phyloP scores from a whole-genome alignment of 2,797 vertebrate genomes.

The Sandelia bainsii region DNA sequence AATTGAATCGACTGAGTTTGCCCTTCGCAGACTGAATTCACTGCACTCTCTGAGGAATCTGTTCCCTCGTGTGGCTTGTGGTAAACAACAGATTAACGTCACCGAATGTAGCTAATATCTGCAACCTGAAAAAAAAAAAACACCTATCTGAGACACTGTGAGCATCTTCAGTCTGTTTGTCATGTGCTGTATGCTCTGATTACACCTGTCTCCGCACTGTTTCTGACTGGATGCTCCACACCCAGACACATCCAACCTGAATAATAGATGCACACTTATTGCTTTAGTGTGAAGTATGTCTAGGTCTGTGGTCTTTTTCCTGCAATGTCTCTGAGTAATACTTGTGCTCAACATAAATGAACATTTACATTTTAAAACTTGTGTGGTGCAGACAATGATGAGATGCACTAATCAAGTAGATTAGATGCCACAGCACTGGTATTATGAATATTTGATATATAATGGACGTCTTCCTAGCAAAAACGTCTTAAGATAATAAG shows the following conservation, averaged over 20 bases:
- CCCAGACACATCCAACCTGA: slow-evolving; percentile 10
- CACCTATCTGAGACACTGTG: slow-evolving; percentile 17
- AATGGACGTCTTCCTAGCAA: too few relatives aligned
- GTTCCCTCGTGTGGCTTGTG: slow-evolving; percentile 28
- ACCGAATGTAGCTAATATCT: slow-evolving; percentile 24
- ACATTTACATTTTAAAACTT: neutral
- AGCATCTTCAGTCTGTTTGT: slow-evolving; percentile 22
- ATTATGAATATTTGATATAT: too few relatives aligned
- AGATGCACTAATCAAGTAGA: too few relatives aligned
- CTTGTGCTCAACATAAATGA: neutral
- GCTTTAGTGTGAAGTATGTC: neutral
- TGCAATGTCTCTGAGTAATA: neutral
- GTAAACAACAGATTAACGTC: slow-evolving; percentile 66
- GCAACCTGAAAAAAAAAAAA: slow-evolving; percentile 15
- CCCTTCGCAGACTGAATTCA: slow-evolving; percentile 57
- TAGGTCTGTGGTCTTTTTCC: neutral
- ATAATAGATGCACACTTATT: neutral
- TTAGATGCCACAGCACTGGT: too few relatives aligned
- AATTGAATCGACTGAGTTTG: slow-evolving; percentile 65
- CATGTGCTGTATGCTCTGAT: neutral
- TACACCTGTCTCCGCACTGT: slow-evolving; percentile 12
- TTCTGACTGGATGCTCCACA: slow-evolving; percentile 7
- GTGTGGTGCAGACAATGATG: too few relatives aligned
- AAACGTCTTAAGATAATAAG: too few relatives aligned
- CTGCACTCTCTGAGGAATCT: slow-evolving; percentile 27